These are phyloP conservation scores for Papilio elwesi DNA, from an alignment of 2,888 invertebrate species.

Conservation along the genomic window DNA sequence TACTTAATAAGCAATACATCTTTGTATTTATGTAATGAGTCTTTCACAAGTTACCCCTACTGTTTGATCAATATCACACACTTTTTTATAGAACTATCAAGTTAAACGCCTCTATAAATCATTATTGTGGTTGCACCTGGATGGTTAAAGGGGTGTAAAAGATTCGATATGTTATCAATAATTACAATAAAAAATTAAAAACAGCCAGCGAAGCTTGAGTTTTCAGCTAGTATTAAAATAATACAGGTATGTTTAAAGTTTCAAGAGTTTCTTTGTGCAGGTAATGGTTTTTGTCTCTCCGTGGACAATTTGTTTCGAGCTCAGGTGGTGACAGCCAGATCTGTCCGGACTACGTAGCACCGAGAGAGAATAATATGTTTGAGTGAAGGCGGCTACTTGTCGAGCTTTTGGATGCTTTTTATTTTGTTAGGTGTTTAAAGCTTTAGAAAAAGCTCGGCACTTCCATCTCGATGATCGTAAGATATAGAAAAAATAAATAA, in stretches of 20 bases:
- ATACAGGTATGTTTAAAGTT: neutral
- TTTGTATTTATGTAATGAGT: no score
- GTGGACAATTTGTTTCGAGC: neutral
- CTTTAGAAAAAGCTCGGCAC: neutral
- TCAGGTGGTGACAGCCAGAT: slow-evolving; percentile 5
- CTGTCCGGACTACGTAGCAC: neutral
- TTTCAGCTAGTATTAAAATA: no score
- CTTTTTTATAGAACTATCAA: no score
- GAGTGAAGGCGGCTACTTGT: neutral
- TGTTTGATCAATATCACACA: no score
- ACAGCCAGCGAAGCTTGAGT: no score
- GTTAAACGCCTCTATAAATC: no score
- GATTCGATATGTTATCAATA: no score
- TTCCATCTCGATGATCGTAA: neutral
- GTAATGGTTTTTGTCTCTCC: slow-evolving; percentile 8
- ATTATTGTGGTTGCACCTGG: no score
- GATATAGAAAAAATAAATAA: neutral
- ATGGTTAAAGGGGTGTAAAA: no score
- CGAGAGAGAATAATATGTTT: slow-evolving; percentile 9
- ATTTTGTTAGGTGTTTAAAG: neutral
- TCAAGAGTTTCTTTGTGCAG: neutral
- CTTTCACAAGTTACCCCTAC: no score
- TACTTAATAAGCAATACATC: no score
- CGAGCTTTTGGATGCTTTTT: neutral
- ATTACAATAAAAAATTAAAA: no score